Evolutionary conservation across 2,888 invertebrate genomes (phyloP), one percentile per base, ranked within the genome.

Genomic region (Papilio demoleus): DNA sequence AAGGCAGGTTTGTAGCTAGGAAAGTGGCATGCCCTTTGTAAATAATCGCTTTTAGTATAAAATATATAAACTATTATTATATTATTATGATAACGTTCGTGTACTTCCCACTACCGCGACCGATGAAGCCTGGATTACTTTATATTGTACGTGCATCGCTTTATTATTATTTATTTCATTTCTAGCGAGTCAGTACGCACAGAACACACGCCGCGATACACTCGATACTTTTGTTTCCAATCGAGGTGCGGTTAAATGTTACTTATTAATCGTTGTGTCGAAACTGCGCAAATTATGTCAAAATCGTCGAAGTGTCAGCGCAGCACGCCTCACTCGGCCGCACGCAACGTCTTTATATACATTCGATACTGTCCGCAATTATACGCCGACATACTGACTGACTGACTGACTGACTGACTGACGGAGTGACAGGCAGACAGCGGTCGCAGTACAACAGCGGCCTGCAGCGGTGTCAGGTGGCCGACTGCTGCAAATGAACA

Each of bases 11-110:
- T 81, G 74, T 86, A 87, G 86, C 84, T 85, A 84, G 87, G 80
- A 81, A 83, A 81, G 85, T 80, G 86, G 83, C 81, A 83, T 84
- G 87, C 84, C 84, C 80, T 82, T 58, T 90, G 90, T 91, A 91
- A 85, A 90, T 91, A 90, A 77, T 85, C 80, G 89, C 90, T 89
- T 88, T 79, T 90, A 91, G 87, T 84, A 71, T 85, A 85, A 84
- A 45, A 45, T 45, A 80, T 81, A 79, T 80, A 75, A 77, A 79
- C 78, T 73, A 79, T 82, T 78, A 84, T 79, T 79, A 81, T 81
- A 60, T 64, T 27, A 68, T 56, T 27, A 61, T 11, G 34, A 45
- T 36, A 34, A 47, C n/a, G 65, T 60, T 59, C 59, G 53, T 58
- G 68, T 64, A 47, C 64, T 58, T 36, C 38, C 65, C 60, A 36